A percentile compares a stretch with the other conserved stretches of the same genome.
Evolutionary conservation across 2,797 vertebrate species (phyloP).

Genomic region (Eidolon dupreanum): DNA sequence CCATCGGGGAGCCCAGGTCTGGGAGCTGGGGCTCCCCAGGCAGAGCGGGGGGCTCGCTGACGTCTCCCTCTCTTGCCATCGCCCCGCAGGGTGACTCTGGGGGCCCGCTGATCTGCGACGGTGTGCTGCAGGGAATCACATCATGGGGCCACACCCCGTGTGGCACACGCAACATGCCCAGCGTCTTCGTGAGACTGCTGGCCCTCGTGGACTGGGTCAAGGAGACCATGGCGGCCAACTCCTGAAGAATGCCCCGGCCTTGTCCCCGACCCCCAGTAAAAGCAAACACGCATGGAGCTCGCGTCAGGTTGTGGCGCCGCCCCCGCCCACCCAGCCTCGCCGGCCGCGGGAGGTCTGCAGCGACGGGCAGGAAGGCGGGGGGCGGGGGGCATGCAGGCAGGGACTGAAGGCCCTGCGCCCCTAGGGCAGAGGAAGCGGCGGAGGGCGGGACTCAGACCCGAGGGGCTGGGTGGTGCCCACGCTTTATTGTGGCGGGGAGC

Average conservation of each 20-base stretch:
- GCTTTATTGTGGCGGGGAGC: not conserved
- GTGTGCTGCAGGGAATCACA: not conserved
- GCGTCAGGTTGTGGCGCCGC: not conserved
- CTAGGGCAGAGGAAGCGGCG: fast-evolving
- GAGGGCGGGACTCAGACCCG: not conserved
- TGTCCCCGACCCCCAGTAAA: slow-evolving; percentile 26
- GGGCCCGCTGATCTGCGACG: slow-evolving; percentile 35
- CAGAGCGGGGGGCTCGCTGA: not conserved
- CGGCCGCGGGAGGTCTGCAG: not conserved
- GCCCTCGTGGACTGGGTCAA: not conserved
- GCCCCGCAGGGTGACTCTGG: slow-evolving; percentile 18
- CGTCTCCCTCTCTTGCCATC: not conserved
- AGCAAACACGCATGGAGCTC: not conserved
- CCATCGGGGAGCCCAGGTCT: not conserved
- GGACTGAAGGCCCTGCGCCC: not conserved
- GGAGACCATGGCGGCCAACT: slow-evolving; percentile 22
- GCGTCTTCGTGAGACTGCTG: not conserved
- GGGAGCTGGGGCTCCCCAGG: not conserved
- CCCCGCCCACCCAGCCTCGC: not conserved
- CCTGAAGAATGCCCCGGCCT: not conserved
- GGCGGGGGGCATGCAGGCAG: not conserved
- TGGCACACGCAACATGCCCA: not conserved
- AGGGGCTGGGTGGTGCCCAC: not conserved
- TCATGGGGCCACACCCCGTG: slow-evolving; percentile 13
- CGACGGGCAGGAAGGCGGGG: not conserved